Conservation (phyloP, 2,113 vertebrate genomes). For the Vimba vimba region DNA sequence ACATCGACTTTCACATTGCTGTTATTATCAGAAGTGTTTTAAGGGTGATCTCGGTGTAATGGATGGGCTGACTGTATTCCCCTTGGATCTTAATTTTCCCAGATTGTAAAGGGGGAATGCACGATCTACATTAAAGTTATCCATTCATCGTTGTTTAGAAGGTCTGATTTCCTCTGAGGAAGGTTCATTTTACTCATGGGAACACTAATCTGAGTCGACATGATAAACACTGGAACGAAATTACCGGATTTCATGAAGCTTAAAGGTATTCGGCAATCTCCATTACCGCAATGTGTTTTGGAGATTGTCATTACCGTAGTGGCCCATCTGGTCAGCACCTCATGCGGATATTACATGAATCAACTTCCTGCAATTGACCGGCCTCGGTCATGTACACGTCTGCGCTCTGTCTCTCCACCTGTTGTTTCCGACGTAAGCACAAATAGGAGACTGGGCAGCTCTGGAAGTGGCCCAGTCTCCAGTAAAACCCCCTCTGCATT, state of each 20-base stretch:
- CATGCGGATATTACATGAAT: conserved; percentile 69
- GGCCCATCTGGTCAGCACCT: conserved; percentile 70
- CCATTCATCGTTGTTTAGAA: conserved; percentile 74
- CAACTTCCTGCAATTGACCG: conserved; percentile 72
- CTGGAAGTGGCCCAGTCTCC: conserved; percentile 65
- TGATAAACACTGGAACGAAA: conserved; percentile 25
- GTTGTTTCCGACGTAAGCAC: conserved; percentile 56
- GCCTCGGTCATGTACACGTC: conserved; percentile 47
- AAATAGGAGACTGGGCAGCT: conserved; percentile 41
- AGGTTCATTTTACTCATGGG: conserved; percentile 62
- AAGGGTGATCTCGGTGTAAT: neutral
- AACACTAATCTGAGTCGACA: conserved; percentile 28
- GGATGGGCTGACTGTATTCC: conserved; percentile 57
- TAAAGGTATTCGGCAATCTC: conserved; percentile 32
- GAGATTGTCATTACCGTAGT: conserved; percentile 38
- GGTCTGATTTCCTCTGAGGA: conserved; percentile 65
- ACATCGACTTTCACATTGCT: neutral
- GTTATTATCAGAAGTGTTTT: conserved; percentile 2
- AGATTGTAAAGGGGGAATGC: conserved; percentile 72
- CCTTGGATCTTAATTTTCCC: conserved; percentile 64
- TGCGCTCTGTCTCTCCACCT: conserved; percentile 52
- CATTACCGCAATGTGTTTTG: conserved; percentile 29
- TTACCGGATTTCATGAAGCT: conserved; percentile 12
- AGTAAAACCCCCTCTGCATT: conserved; percentile 62
- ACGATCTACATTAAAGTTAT: conserved; percentile 78